phyloP scores from a whole-genome alignment of 2,888 invertebrate species.

The Sphinx pinastri region DNA sequence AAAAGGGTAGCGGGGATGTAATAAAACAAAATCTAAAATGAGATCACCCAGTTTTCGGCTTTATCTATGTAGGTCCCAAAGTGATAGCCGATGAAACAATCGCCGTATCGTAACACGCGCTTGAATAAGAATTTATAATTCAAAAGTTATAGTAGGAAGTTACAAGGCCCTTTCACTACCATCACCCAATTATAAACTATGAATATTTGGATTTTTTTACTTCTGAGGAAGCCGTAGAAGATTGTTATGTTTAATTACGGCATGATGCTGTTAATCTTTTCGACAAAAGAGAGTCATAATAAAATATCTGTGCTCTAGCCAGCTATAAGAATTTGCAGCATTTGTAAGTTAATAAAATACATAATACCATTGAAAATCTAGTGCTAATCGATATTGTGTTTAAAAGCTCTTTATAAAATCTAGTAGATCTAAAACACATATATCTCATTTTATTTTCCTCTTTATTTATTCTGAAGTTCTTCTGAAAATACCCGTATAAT shows the following conservation, averaged over 20 bases:
- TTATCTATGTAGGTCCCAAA: conserved; percentile 20
- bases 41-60: conserved; percentile 18
- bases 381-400: too few relatives aligned
- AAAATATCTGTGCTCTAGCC: too few relatives aligned
- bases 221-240: not conserved
- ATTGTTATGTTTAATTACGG: too few relatives aligned
- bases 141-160: not conserved
- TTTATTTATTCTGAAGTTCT: conserved; percentile 24
- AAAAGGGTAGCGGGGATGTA: not conserved
- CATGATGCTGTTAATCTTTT: too few relatives aligned
- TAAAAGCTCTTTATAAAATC: too few relatives aligned
- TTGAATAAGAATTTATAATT: conserved; percentile 15
- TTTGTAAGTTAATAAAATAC: too few relatives aligned
- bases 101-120: conserved; percentile 4
- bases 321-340: too few relatives aligned
- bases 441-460: not conserved
- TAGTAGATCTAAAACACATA: not conserved
- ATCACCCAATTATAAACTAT: not conserved
- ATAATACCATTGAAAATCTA: too few relatives aligned
- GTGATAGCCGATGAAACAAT: conserved; percentile 13
- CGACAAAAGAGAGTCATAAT: too few relatives aligned
- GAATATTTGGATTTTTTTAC: not conserved
- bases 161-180: not conserved
- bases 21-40: conserved; percentile 18
- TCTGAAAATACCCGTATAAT: conserved; percentile 29